These are phyloP conservation scores for Mesocentrotus franciscanus DNA, from an alignment of 53 echinoderm and acorn worm species.

Conservation along the genomic window DNA sequence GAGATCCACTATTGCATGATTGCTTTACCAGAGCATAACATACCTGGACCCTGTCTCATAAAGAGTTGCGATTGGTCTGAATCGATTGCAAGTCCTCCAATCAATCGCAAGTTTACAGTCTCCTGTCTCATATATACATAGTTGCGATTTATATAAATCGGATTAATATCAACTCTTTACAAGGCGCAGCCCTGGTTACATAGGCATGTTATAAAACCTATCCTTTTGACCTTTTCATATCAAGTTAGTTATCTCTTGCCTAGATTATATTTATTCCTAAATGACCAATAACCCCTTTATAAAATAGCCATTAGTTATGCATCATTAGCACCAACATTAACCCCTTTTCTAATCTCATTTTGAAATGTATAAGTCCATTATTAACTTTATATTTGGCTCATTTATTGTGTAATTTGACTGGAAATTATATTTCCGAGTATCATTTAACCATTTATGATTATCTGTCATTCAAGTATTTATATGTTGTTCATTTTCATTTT, in stretches of 20 bases:
- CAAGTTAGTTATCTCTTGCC: conserved; percentile 9
- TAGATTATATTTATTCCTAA: neutral
- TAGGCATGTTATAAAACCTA: neutral
- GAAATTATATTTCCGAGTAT: neutral
- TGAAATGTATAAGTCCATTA: neutral
- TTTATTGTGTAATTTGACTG: neutral
- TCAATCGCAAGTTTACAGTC: no score
- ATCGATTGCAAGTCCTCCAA: no score
- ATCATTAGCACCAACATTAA: neutral
- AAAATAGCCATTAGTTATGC: neutral
- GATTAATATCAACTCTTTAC: no score
- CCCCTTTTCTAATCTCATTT: neutral
- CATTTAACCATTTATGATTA: neutral
- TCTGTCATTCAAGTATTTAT: conserved; percentile 7
- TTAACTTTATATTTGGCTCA: neutral
- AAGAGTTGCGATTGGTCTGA: no score
- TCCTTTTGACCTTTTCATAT: neutral
- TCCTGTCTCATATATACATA: no score
- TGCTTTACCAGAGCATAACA: neutral
- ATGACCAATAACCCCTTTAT: neutral
- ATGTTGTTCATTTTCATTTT: neutral
- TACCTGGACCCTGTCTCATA: neutral
- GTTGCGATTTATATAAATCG: no score
- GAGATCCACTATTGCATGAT: neutral
- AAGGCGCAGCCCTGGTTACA: neutral